Conservation (phyloP, 35 echinoderm and acorn worm species). For the Anneissia japonica region DNA sequence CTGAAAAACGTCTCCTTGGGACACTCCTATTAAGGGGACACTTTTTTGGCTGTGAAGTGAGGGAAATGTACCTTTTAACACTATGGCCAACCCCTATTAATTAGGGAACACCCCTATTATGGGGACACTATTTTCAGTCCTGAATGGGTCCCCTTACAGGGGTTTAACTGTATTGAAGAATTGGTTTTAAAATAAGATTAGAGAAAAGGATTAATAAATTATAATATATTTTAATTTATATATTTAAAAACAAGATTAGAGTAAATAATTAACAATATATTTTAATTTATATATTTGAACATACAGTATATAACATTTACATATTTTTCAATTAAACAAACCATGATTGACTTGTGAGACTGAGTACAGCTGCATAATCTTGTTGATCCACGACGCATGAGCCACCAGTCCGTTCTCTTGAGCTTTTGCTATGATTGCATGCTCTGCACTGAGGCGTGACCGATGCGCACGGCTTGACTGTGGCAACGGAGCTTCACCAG, state of each 20-base stretch:
- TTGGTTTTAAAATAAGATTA: no score
- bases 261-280: neutral
- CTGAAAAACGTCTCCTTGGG: no score
- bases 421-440: conserved; percentile 78
- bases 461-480: conserved; percentile 66
- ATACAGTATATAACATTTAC: neutral
- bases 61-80: no score
- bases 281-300: neutral
- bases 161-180: no score
- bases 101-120: no score
- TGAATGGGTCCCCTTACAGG: no score
- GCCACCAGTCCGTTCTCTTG: conserved; percentile 86
- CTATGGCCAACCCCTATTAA: no score
- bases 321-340: conserved; percentile 4
- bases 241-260: neutral
- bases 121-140: no score
- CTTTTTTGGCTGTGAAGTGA: no score
- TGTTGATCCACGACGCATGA: conserved; percentile 58
- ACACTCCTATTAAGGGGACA: no score
- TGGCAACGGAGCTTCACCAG: conserved; percentile 82
- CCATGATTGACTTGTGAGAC: conserved; percentile 92
- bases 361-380: conserved; percentile 89
- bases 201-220: no score
- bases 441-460: conserved; percentile 61
- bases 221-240: no score